Evolutionary conservation across 1,140 invertebrate genomes (phyloP), one percentile per base, ranked within the genome.

Genomic region (Microvelia longipes): DNA sequence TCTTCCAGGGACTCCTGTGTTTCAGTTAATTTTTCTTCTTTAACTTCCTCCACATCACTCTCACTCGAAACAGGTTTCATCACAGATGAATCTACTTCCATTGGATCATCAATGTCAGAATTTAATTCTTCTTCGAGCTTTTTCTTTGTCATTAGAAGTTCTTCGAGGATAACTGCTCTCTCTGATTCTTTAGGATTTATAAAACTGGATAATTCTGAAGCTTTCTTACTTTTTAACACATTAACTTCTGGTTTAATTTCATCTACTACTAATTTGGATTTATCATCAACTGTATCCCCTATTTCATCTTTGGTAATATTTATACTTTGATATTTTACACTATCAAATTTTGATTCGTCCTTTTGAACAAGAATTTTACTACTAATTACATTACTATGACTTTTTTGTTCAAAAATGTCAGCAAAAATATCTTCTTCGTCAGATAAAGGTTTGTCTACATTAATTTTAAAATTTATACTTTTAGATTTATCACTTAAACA

Each of bases 101-200:
- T 50, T 50, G 35, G 35, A 11, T 68, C 50, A n/a, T 65, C 65
- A 15, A 14, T n/a, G 27, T n/a, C 61, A 66, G 68, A 66, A 64
- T 63, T 65, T 67, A 65, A 25, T 28, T 70, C 70, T 30, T 70
- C 28, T 30, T 69, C 66, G 14, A 63, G 19, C 24, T 28, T 62
- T 62, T 61, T 68, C 64, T 72, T 60, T 27, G 19, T 70, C 15
- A 50, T 64, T 27, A 67, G 15, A 61, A 29, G 62, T 30, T 11
- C 68, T 29, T 28, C 26, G 63, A 50, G 35, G 19, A 50, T 50
- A 5, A 50, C 5, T 11, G 35, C 35, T 67, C 26, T 19, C 2
- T 28, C 27, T 65, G 64, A 11, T 65, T 28, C n/a, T 25, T 65
- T 28, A 19, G 5, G n/a, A n/a, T n/a, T n/a, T n/a, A n/a, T n/a